Evolutionary conservation across 2,113 vertebrate species (phyloP).

Genomic region (Hemiprocne comata): DNA sequence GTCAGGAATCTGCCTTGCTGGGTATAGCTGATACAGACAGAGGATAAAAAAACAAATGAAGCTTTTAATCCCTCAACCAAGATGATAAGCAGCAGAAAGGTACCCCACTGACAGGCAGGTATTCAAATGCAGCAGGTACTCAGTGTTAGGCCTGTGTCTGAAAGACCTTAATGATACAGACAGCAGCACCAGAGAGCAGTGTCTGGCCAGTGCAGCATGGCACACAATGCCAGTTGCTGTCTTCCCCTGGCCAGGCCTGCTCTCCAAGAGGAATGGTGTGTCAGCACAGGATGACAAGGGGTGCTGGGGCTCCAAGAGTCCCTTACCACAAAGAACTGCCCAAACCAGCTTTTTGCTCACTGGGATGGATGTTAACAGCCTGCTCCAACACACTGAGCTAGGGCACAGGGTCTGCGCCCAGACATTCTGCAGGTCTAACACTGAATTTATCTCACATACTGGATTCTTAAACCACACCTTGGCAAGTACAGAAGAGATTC

Average conservation of each 20-base stretch:
- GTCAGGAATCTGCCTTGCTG: not conserved
- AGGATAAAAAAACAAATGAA: not conserved
- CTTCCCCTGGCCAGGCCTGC: not conserved
- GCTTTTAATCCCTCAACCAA: not conserved
- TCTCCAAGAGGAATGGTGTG: not conserved
- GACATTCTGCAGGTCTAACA: not conserved
- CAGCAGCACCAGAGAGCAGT: not conserved
- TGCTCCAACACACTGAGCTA: not conserved
- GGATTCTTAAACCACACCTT: not conserved
- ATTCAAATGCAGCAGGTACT: not conserved
- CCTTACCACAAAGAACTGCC: not conserved
- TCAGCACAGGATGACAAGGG: not conserved
- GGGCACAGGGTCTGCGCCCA: too few species aligned
- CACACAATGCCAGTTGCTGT: not conserved
- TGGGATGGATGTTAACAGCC: not conserved
- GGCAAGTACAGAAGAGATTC: not conserved
- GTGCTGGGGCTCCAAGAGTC: not conserved
- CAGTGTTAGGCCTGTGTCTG: not conserved
- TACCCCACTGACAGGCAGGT: not conserved
- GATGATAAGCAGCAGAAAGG: not conserved
- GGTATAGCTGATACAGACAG: not conserved
- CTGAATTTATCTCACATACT: not conserved
- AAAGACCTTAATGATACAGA: not conserved
- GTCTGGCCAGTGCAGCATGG: accelerated
- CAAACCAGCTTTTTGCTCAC: not conserved